phyloP scores from a whole-genome alignment of 2,113 vertebrate species.

The Gracilinanus agilis region DNA sequence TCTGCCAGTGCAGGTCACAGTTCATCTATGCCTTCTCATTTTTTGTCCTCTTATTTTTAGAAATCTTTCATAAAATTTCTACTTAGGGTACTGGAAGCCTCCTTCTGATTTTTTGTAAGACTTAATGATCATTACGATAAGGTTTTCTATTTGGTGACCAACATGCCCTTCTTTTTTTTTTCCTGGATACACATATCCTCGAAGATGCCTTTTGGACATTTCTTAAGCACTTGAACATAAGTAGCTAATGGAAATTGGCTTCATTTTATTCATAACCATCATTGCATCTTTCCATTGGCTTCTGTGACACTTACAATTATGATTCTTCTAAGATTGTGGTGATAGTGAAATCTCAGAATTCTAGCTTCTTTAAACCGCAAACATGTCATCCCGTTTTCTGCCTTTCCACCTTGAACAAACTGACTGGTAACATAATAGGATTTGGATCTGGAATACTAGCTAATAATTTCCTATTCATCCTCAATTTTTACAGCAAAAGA shows the following conservation, averaged over 20 bases:
- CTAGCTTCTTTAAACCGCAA: neutral
- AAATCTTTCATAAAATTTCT: neutral
- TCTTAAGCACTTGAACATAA: neutral
- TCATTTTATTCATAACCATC: neutral
- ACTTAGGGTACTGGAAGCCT: neutral
- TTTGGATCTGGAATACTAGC: neutral
- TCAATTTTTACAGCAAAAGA: neutral
- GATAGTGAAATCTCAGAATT: neutral
- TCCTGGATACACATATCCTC: neutral
- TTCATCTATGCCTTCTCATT: neutral
- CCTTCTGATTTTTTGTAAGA: neutral
- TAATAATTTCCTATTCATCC: neutral
- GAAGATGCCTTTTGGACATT: neutral
- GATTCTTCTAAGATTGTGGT: neutral
- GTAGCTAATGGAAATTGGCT: neutral
- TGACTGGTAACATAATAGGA: neutral
- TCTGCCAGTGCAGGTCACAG: neutral
- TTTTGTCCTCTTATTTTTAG: neutral
- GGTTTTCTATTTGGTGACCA: neutral
- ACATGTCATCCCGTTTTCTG: neutral
- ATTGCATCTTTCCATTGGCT: neutral
- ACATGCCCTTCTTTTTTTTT: neutral
- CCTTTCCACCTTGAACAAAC: neutral
- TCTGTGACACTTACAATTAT: neutral
- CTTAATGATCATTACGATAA: neutral